Base-by-base conservation (phyloP, 2,888 invertebrate genomes). In the Copidosoma aretas region DNA sequence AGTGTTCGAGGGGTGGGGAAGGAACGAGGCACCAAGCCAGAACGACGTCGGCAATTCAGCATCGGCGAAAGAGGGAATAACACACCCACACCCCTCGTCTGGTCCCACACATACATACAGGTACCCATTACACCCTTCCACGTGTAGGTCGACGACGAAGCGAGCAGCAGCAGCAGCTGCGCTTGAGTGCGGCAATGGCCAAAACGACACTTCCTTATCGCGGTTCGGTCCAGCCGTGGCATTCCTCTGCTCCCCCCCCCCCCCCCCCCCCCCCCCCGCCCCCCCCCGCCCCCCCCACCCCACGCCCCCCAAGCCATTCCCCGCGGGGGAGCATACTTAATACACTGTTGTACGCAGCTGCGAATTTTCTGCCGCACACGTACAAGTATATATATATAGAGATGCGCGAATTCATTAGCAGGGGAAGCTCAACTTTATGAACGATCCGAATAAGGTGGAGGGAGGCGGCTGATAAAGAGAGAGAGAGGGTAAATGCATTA, bases 281-380 rank as follows among this genome's bases (percentile, higher is more conserved):
- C n/a, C n/a, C n/a, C n/a, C n/a, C n/a, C n/a, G n/a, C n/a, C n/a
- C n/a, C n/a, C n/a, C n/a, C n/a, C n/a, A n/a, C n/a, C n/a, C n/a
- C n/a, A n/a, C n/a, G n/a, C n/a, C n/a, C n/a, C n/a, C n/a, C n/a
- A 78, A 77, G 76, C 77, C 77, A 76, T 79, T 46, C 14, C 17
- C 43, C 12, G 43, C 14, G 12, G 43, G n/a, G 43, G 43, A 46
- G 43, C 8, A 8, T 32, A 32, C 8, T 5, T 5, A 32, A 32
- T 32, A 32, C 32, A 32, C 32, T 32, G 32, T 32, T 12, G 43
- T 46, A 46, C 43, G 17, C 4, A 46, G 43, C 43, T 32, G 43
- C 43, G 43, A 17, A 8, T 32, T 32, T 32, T 32, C 32, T 32
- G 32, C n/a, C n/a, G n/a, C n/a, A n/a, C n/a, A n/a, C n/a, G n/a